Evolutionary conservation across 1,140 invertebrate genomes (phyloP).

Genomic region (Drosophila azteca): DNA sequence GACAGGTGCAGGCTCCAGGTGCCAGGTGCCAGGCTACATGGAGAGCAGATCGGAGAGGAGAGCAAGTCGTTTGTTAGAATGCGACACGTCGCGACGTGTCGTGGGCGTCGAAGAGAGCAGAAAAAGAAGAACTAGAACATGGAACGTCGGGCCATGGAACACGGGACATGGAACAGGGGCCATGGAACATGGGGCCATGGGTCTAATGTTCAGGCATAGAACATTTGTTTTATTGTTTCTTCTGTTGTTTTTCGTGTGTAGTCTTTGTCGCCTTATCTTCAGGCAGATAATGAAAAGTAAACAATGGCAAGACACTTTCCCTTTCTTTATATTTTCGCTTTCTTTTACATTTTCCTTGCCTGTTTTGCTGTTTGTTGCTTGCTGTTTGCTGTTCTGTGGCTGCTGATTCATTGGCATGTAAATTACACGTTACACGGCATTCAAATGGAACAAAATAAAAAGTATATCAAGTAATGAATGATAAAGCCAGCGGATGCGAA

Average conservation of each 20-base stretch:
- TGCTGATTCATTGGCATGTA: slow-evolving; percentile 74
- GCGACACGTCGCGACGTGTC: slow-evolving; percentile 61
- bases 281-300: slow-evolving; percentile 77
- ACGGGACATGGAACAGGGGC: no score
- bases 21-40: no score
- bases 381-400: not conserved
- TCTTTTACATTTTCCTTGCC: slow-evolving; percentile 5
- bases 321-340: slow-evolving; percentile 26
- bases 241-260: slow-evolving; percentile 34
- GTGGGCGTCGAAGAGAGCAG: slow-evolving; percentile 47
- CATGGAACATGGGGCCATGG: not conserved
- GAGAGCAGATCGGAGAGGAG: slow-evolving; percentile 16
- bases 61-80: slow-evolving; percentile 54
- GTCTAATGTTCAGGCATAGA: slow-evolving; percentile 47
- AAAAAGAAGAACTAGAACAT: slow-evolving; percentile 14
- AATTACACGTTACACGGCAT: slow-evolving; percentile 53
- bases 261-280: slow-evolving; percentile 32
- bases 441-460: slow-evolving; percentile 59
- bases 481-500: not conserved
- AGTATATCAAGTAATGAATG: slow-evolving; percentile 58
- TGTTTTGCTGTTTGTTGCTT: not conserved
- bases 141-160: not conserved
- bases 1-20: slow-evolving; percentile 14
- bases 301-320: slow-evolving; percentile 54
- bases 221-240: slow-evolving; percentile 67